Percentiles rank a stretch among this genome's conserved stretches.
Conservation (phyloP, 2,113 vertebrate species). For the Dasyprocta punctata region DNA sequence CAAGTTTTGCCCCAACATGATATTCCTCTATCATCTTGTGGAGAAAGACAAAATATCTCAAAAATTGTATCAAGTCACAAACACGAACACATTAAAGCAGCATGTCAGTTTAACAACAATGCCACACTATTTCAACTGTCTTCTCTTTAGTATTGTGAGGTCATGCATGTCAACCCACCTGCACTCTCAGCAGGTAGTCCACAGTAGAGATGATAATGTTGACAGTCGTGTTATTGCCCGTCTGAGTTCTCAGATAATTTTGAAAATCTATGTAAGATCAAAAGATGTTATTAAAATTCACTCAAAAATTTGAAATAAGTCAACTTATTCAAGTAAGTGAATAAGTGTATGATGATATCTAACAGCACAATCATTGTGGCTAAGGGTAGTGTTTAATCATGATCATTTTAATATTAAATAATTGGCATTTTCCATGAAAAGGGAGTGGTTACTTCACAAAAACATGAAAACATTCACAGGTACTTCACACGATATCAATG, state of each 20-base stretch:
- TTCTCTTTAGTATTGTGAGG: neutral
- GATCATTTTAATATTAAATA: neutral
- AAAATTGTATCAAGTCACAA: neutral
- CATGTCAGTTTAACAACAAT: accelerated
- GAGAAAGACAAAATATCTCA: neutral
- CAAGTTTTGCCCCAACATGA: neutral
- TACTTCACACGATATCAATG: neutral
- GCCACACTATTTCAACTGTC: accelerated
- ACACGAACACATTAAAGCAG: neutral
- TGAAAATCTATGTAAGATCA: conserved; percentile 92
- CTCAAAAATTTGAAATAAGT: neutral
- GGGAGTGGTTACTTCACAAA: neutral
- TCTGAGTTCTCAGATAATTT: conserved; percentile 98
- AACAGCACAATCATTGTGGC: neutral
- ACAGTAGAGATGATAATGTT: conserved; percentile 99
- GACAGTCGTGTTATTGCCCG: conserved; percentile 97
- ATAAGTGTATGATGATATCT: neutral
- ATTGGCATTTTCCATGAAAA: neutral
- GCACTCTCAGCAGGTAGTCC: conserved; percentile 96
- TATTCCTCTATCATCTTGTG: neutral
- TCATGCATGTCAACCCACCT: conserved; percentile 85
- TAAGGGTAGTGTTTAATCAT: neutral
- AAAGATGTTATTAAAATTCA: neutral
- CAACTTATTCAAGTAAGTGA: neutral
- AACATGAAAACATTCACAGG: neutral